Percentiles rank a stretch among this genome's conserved stretches.
Conservation (phyloP, 2,113 vertebrate genomes). For the Dissostichus mawsoni region DNA sequence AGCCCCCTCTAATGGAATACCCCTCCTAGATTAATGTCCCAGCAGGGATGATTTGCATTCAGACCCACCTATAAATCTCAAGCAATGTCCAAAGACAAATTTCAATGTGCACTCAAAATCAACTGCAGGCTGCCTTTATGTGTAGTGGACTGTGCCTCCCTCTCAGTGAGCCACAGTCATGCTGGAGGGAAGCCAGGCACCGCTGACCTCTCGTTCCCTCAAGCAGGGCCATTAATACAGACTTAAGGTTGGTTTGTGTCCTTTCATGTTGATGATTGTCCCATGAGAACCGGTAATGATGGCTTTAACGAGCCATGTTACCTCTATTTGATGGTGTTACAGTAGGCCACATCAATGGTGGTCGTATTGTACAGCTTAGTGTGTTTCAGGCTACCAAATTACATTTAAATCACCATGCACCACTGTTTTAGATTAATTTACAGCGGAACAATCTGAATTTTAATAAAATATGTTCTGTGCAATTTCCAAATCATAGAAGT, state of each 20-base stretch:
- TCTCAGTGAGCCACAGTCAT: not conserved
- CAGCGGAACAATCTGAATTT: too few relatives aligned
- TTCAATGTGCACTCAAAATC: conserved; percentile 64
- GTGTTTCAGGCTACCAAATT: not conserved
- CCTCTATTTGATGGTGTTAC: conserved; percentile 39
- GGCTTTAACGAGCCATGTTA: conserved; percentile 64
- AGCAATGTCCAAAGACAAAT: conserved; percentile 65
- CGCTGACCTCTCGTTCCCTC: conserved; percentile 46
- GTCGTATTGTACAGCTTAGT: not conserved
- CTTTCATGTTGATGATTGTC: conserved; percentile 51
- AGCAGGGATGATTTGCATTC: conserved; percentile 78
- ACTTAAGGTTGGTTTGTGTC: conserved; percentile 48
- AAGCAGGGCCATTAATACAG: conserved; percentile 37
- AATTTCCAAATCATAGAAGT: too few relatives aligned
- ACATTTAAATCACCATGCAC: conserved; percentile 10
- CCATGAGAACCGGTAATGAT: conserved; percentile 53
- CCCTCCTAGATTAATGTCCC: conserved; percentile 76
- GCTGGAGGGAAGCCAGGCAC: conserved; percentile 30
- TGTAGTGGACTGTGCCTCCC: conserved; percentile 22
- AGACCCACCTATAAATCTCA: conserved; percentile 70
- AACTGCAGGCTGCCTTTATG: conserved; percentile 38
- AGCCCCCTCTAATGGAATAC: conserved; percentile 77
- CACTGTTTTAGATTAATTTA: not conserved
- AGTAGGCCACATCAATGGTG: conserved; percentile 28
- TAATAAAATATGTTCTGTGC: too few relatives aligned